phyloP scores from a whole-genome alignment of 1,140 invertebrate species.

The Diuraphis noxia region DNA sequence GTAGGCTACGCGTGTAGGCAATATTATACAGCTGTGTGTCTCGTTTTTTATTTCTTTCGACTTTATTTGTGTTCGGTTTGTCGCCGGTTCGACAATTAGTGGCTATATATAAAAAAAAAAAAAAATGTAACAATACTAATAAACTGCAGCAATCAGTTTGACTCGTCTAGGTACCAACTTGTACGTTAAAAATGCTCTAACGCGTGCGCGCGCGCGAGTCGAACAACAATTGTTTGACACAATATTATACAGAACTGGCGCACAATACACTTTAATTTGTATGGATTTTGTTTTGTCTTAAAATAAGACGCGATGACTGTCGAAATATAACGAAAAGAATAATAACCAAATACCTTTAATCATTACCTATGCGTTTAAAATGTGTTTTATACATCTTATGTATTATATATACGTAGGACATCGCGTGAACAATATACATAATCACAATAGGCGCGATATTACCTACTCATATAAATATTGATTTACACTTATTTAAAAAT shows the following conservation, averaged over 20 bases:
- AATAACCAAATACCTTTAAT: neutral
- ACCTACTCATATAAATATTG: neutral
- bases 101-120: too few relatives aligned
- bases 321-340: neutral
- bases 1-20: too few relatives aligned
- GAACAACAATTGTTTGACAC: neutral
- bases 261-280: slow-evolving; percentile 3
- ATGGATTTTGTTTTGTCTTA: neutral
- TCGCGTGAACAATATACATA: neutral
- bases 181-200: too few relatives aligned
- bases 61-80: too few relatives aligned
- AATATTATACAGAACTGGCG: slow-evolving; percentile 19
- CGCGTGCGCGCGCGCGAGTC: too few relatives aligned
- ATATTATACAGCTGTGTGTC: neutral
- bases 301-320: neutral
- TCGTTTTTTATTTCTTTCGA: neutral
- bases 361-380: neutral
- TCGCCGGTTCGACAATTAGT: too few relatives aligned
- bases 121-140: too few relatives aligned
- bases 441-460: neutral
- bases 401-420: neutral
- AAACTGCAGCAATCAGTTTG: too few relatives aligned
- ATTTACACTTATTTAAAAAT: neutral
- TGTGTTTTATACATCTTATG: neutral
- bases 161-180: neutral